Conservation (phyloP, 2,113 vertebrate species). For the Limnothrissa miodon region DNA sequence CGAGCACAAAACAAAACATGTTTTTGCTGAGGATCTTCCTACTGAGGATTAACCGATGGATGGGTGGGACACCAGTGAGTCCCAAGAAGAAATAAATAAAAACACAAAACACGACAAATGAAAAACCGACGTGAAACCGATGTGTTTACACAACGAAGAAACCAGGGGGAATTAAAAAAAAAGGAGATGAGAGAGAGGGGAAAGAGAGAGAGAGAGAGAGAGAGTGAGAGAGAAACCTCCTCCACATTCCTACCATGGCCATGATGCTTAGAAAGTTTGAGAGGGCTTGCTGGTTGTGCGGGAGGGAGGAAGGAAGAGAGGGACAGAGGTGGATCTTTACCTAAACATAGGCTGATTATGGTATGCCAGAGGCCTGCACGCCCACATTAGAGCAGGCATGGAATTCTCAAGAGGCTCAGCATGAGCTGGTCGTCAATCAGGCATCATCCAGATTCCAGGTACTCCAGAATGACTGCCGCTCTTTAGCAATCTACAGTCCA, state of each 20-base stretch:
- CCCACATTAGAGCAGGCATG: background rate
- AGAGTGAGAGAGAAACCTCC: background rate
- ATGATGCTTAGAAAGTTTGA: background rate
- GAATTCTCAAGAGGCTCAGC: background rate
- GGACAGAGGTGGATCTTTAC: background rate
- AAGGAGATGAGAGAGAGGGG: background rate
- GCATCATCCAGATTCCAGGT: background rate
- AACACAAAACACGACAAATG: background rate
- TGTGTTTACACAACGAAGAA: background rate
- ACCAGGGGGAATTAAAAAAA: background rate
- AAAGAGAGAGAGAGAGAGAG: background rate
- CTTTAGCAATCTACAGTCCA: background rate
- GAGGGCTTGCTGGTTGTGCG: background rate
- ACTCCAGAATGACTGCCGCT: background rate
- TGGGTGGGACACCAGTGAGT: background rate
- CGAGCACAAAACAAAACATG: background rate
- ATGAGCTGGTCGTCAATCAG: background rate
- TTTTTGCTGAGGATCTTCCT: background rate
- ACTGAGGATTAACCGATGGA: background rate
- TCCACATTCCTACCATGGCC: background rate
- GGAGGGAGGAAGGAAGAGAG: background rate
- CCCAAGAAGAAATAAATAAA: background rate
- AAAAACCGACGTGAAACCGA: background rate
- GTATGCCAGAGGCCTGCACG: background rate
- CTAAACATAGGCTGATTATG: slow-evolving; percentile 9